Evolutionary conservation across 1,140 invertebrate genomes (phyloP), one percentile per base, ranked within the genome.

Genomic region (Drosophila ficusphila): DNA sequence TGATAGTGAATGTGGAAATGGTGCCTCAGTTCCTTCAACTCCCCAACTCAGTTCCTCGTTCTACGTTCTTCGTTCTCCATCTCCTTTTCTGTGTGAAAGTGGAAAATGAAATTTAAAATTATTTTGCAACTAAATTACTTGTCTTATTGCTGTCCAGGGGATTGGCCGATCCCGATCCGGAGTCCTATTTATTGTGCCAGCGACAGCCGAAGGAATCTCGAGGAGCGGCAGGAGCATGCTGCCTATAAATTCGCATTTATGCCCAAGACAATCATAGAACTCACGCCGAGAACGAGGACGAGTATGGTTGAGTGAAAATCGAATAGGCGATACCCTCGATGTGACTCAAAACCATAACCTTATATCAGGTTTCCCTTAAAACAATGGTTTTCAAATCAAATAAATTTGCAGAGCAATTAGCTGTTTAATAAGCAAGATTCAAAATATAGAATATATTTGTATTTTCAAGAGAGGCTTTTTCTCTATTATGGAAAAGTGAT

Each of bases 41-140:
- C 9, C 8, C 9, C 0, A 3, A 7, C 14, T 31, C 6, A 4
- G 25, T 27, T n/a, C n/a, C n/a, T n/a, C n/a, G n/a, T n/a, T n/a
- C n/a, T n/a, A n/a, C n/a, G n/a, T n/a, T n/a, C n/a, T n/a, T n/a
- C n/a, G n/a, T n/a, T n/a, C n/a, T n/a, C n/a, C n/a, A n/a, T n/a
- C n/a, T n/a, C n/a, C n/a, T n/a, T n/a, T n/a, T 46, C 16, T 53
- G 25, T 77, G 76, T 75, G 79, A 74, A 82, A 82, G 77, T 82
- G 79, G 74, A 85, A 85, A 86, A 86, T 86, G 82, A 86, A 86
- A 86, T 86, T 86, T 86, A 86, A 86, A 86, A 86, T 86, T 86
- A 86, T 86, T 86, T 86, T 88, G 81, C 81, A 86, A 77, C 62
- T 86, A 86, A 86, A 86, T 86, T 86, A 86, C 81, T 86, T 86